phyloP scores from a whole-genome alignment of 2,888 invertebrate genomes.

The Micoletzkya japonica region DNA sequence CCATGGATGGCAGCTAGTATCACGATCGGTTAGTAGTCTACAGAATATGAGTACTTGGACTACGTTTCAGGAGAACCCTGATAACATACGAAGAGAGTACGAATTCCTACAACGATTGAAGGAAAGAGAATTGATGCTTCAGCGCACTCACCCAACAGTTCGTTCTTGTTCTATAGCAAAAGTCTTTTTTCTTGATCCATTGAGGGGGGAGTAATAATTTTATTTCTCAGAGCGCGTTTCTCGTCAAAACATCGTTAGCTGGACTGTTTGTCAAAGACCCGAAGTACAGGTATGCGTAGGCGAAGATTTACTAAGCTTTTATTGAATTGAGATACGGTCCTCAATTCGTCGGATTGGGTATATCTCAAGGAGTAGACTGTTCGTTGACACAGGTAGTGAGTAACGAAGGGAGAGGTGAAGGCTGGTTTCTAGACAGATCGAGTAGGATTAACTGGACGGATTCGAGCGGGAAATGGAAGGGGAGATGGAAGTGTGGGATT shows the following conservation, averaged over 20 bases:
- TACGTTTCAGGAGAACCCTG: conserved; percentile 74
- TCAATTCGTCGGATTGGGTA: conserved; percentile 49
- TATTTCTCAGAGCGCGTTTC: conserved; percentile 37
- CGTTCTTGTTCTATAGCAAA: background rate
- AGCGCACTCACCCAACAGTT: conserved; percentile 85
- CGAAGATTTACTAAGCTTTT: background rate
- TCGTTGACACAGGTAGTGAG: conserved; percentile 38
- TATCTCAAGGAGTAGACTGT: conserved; percentile 57
- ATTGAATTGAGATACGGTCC: conserved; percentile 46
- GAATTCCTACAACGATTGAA: conserved; percentile 79
- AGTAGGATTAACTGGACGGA: conserved; percentile 53
- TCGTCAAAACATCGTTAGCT: conserved; percentile 51
- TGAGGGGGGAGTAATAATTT: background rate
- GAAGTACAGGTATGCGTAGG: conserved; percentile 45
- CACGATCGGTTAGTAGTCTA: conserved; percentile 62
- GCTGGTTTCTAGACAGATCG: conserved; percentile 40
- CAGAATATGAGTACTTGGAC: background rate
- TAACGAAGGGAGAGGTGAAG: background rate
- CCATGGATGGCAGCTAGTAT: conserved; percentile 89
- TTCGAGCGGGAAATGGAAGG: conserved; percentile 55
- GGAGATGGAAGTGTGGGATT: conserved; percentile 54
- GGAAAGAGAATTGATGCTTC: conserved; percentile 84
- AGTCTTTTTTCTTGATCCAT: background rate
- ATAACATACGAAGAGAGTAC: conserved; percentile 94
- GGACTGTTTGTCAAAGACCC: conserved; percentile 53